Conservation (phyloP, 2,888 invertebrate genomes). For the Thereva unica region DNA sequence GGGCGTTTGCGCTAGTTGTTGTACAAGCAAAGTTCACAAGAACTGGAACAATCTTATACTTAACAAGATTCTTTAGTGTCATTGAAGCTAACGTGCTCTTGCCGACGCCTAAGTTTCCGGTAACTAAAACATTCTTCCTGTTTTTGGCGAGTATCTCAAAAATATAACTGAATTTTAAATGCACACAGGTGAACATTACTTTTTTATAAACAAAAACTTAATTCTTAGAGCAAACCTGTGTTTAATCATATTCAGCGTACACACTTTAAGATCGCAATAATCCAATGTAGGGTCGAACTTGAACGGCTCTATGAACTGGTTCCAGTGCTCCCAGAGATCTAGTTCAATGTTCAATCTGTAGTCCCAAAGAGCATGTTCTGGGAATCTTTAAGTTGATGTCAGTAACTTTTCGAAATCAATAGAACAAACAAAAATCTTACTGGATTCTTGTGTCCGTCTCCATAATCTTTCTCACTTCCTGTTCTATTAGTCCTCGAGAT, state of each 20-base stretch:
- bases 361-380: slow-evolving; percentile 74
- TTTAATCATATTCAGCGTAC: slow-evolving; percentile 87
- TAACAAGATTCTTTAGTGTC: slow-evolving; percentile 67
- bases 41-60: slow-evolving; percentile 71
- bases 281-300: slow-evolving; percentile 70
- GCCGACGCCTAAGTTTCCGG: slow-evolving; percentile 91
- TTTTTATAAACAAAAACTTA: slow-evolving; percentile 13
- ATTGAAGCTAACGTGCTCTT: slow-evolving; percentile 85
- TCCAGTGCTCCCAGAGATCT: slow-evolving; percentile 77
- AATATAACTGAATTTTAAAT: slow-evolving; percentile 48
- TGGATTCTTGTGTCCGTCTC: slow-evolving; percentile 71
- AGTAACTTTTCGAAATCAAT: slow-evolving; percentile 12
- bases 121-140: slow-evolving; percentile 80
- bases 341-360: slow-evolving; percentile 73
- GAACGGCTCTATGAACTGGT: slow-evolving; percentile 76
- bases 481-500: slow-evolving; percentile 72
- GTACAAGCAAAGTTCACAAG: slow-evolving; percentile 90
- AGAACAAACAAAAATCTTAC: slow-evolving; percentile 50
- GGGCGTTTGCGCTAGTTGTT: slow-evolving; percentile 81
- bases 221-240: slow-evolving; percentile 64
- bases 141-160: slow-evolving; percentile 70
- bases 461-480: slow-evolving; percentile 66
- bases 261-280: slow-evolving; percentile 89
- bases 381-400: slow-evolving; percentile 62
- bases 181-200: not conserved